These are phyloP conservation scores for Ceratotherium simum DNA, from an alignment of 2,113 vertebrate genomes.

Conservation along the genomic window DNA sequence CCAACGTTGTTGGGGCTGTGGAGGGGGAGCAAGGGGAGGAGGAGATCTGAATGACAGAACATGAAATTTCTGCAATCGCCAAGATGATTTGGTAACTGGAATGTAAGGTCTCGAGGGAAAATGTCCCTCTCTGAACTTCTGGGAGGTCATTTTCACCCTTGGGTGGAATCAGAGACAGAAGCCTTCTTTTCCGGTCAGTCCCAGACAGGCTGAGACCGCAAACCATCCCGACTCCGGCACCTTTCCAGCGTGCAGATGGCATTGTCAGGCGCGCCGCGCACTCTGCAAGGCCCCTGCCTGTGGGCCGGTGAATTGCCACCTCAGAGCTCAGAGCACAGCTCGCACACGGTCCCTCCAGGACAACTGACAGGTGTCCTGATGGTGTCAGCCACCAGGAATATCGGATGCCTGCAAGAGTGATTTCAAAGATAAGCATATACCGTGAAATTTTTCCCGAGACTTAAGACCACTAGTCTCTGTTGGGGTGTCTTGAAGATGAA, in stretches of 20 bases:
- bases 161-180: background rate
- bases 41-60: background rate
- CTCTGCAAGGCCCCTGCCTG: too few species aligned
- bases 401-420: background rate
- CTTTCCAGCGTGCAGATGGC: background rate
- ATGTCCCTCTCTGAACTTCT: background rate
- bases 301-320: rapidly evolving
- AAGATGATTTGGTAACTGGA: background rate
- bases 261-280: rapidly evolving
- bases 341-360: background rate
- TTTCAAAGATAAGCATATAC: background rate
- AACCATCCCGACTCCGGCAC: background rate
- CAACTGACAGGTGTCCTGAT: background rate
- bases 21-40: background rate
- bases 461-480: background rate
- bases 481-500: background rate
- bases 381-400: background rate
- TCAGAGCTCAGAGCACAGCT: too few species aligned
- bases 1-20: background rate
- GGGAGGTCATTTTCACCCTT: background rate
- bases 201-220: background rate
- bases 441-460: background rate
- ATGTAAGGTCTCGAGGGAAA: background rate
- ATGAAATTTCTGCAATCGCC: background rate
- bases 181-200: background rate